Evolutionary conservation across 2,113 vertebrate species (phyloP), one percentile per base, ranked within the genome.

Genomic region (Agapornis roseicollis): DNA sequence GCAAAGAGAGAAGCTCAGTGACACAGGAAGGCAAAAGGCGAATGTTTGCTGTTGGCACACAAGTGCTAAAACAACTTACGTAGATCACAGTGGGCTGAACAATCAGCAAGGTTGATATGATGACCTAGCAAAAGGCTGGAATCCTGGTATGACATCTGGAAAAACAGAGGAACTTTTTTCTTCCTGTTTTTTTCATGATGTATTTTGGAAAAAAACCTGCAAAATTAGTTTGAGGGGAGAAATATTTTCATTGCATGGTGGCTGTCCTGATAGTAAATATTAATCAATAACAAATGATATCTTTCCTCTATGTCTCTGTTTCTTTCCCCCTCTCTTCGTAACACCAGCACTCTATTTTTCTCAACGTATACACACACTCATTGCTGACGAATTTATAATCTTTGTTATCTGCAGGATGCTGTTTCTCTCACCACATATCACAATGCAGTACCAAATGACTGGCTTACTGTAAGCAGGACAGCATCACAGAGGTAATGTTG

Each of bases 41-140:
- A 96, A 56, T 95, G 65, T 98, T 98, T 98, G 95, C 74, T 88
- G 18, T 96, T 83, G 49, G 80, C 89, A 90, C 73, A 90, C 85
- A 89, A 85, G 90, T 97, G 96, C 88, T 96, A 93, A 95, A 91
- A 90, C 80, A 96, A 93, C 72, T 97, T 96, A 96, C 86, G 86
- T 83, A 97, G 90, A 94, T 98, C 85, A 7, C 97, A 94, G 87
- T 33, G 41, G 44, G 60, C 63, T 93, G 90, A 92, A 81, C 68
- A 90, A 85, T 88, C 94, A 89, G 49, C 80, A 69, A 61, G 46
- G n/a, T 7, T 79, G 76, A 37, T 37, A 15, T 1, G 61, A 74
- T 39, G 69, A 92, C 88, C 83, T 83, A 87, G 87, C 68, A 71
- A 74, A 85, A 89, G 37, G 23, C 37, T 35, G 37, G 71, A 50